These are phyloP conservation scores for Scomber colias DNA, from an alignment of 2,113 vertebrate species.

Conservation along the genomic window DNA sequence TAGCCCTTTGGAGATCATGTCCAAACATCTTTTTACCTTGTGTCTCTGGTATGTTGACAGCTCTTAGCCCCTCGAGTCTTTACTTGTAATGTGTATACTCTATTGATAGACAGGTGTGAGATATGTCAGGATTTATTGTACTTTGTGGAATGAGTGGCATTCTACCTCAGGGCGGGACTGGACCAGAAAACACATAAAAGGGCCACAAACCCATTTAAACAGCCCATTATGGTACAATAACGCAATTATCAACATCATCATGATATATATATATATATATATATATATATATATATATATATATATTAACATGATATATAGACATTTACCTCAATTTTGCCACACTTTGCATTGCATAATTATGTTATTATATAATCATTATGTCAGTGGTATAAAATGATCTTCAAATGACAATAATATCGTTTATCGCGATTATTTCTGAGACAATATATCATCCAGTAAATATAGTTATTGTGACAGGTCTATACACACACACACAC, in stretches of 20 bases:
- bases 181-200: conserved; percentile 2
- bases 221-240: background rate
- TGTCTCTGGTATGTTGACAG: background rate
- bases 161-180: background rate
- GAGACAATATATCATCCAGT: no score
- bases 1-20: background rate
- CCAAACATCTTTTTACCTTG: rapidly evolving
- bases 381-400: no score
- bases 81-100: background rate
- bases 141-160: conserved; percentile 24
- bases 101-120: background rate
- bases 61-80: conserved; percentile 1
- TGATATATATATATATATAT: no score
- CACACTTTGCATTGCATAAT: no score
- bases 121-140: background rate
- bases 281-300: no score
- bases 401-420: no score
- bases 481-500: background rate
- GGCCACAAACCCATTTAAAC: background rate
- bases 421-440: no score
- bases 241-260: no score
- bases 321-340: no score
- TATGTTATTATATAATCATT: no score
- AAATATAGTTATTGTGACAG: no score
- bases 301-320: no score